Evolutionary conservation across 2,797 vertebrate species (phyloP), one percentile per base, ranked within the genome.

Genomic region (Aulostomus chinensis): DNA sequence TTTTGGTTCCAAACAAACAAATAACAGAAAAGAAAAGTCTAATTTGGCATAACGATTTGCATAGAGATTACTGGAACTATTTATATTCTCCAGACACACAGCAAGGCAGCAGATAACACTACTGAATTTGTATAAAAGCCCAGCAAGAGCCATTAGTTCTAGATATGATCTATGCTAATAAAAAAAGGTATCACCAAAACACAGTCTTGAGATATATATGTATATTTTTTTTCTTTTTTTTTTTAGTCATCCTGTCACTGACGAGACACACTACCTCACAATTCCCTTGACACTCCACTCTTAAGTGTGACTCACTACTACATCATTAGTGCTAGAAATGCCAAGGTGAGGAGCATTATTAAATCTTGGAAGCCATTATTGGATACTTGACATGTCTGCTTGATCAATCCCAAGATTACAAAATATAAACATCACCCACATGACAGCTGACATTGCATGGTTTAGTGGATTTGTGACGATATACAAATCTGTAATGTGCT

Each of bases 351-450:
- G 55, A 66, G 57, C 38, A 7, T 73, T 65, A 51, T 60, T 64
- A 76, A 67, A 80, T 75, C 69, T 73, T 64, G 77, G 51, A 67
- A 80, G 49, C 57, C 58, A 57, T 74, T 65, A 63, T 8, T 4
- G 25, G 46, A 79, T 6, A 46, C 71, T 68, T 81, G 73, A 78
- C 69, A 76, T 74, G 76, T 80, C 77, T 74, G 71, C 72, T 77
- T 80, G 69, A 81, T 78, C 80, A 68, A 51, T 43, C 66, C 77
- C 69, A 66, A 59, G 58, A 78, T 72, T 64, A 56, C 53, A 67
- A 63, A 80, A 77, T 73, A 61, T 71, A 72, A 68, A 71, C 58
- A 69, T 80, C 73, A 80, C 29, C 41, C 66, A 5, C 58, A 51
- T 66, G 73, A 76, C 73, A 76, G 69, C 10, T 69, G 52, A 65